Conservation (phyloP, 2,797 vertebrate species). For the Rhodeus uyekii region DNA sequence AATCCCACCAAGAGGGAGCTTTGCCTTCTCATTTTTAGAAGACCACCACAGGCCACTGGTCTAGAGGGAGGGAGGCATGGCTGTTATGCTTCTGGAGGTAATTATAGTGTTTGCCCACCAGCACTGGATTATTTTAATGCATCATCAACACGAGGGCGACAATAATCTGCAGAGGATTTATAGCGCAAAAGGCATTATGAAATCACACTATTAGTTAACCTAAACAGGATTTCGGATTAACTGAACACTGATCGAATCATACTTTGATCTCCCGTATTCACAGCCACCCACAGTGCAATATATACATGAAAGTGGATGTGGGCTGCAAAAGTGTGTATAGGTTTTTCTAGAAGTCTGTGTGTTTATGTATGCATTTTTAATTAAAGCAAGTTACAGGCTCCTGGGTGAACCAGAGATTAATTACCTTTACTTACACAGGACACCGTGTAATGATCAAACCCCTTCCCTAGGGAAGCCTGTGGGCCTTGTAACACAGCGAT, state of each 20-base stretch:
- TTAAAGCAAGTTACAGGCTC: constrained; percentile 42
- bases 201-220: constrained; percentile 20
- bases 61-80: neutral
- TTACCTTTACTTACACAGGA: constrained; percentile 50
- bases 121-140: constrained; percentile 5
- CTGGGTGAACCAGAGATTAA: constrained; percentile 33
- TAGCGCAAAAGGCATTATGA: constrained; percentile 27
- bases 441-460: constrained; percentile 51
- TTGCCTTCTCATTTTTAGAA: neutral
- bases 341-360: constrained; percentile 20
- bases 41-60: neutral
- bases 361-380: constrained; percentile 50
- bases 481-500: constrained; percentile 21
- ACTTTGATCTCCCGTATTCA: constrained; percentile 8
- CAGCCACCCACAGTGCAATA: constrained; percentile 10
- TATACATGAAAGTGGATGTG: constrained; percentile 5
- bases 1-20: neutral
- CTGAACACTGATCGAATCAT: constrained; percentile 16
- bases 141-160: constrained; percentile 33
- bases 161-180: constrained; percentile 37
- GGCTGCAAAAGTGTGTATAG: constrained; percentile 1
- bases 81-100: constrained; percentile 13
- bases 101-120: constrained; percentile 29
- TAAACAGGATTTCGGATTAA: constrained; percentile 51
- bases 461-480: constrained; percentile 42